These are phyloP conservation scores for Leptonema lineaticorne DNA, from an alignment of 1,140 invertebrate species.

Conservation along the genomic window DNA sequence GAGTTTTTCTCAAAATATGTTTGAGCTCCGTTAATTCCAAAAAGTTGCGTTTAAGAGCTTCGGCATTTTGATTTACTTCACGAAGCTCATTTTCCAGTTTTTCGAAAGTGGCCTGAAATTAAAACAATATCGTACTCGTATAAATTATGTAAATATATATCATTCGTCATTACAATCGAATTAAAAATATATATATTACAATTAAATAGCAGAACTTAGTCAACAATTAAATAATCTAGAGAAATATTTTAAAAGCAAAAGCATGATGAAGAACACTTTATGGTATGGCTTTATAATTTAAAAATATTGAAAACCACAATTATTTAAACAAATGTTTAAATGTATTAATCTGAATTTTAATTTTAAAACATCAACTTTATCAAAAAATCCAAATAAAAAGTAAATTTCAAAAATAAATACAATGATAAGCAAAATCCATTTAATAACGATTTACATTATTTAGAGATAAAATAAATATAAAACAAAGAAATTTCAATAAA, in stretches of 20 bases:
- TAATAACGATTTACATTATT: not conserved
- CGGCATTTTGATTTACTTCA: slow-evolving; percentile 98
- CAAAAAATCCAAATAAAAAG: not conserved
- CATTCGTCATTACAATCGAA: not conserved
- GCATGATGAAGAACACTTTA: too few species aligned
- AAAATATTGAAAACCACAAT: too few species aligned
- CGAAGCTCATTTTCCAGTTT: slow-evolving; percentile 92
- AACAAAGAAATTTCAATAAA: too few species aligned
- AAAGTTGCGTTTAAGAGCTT: slow-evolving; percentile 94
- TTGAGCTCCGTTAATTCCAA: slow-evolving; percentile 95
- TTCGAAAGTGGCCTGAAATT: slow-evolving; percentile 88
- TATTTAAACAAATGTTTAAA: too few species aligned
- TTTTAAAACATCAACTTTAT: too few species aligned
- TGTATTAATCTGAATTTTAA: too few species aligned
- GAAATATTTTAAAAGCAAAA: not conserved
- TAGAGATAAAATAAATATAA: too few species aligned
- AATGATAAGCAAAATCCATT: not conserved
- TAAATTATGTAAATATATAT: not conserved
- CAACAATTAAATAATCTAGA: not conserved
- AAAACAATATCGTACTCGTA: not conserved
- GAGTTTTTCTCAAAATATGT: slow-evolving; percentile 93
- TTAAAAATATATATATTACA: not conserved
- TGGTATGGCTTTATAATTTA: too few species aligned
- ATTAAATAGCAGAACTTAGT: not conserved
- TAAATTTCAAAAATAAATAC: not conserved